phyloP scores from a whole-genome alignment of 1,140 invertebrate species.

The Hetaerina americana region DNA sequence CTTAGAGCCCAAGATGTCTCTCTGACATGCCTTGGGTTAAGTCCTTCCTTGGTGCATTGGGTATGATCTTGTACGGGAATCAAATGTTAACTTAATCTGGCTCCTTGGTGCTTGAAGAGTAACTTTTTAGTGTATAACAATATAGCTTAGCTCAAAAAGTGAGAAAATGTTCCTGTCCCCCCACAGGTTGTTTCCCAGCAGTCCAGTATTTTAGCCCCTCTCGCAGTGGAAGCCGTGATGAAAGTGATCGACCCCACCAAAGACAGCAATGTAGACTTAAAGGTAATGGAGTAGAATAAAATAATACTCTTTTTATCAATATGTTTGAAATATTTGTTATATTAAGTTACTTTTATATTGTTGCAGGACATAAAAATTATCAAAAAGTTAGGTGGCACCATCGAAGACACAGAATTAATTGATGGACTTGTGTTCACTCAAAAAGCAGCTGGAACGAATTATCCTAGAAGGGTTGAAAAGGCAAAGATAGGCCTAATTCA shows the following conservation, averaged over 20 bases:
- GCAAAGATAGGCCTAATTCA: slow-evolving; percentile 98
- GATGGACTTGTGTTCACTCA: slow-evolving; percentile 91
- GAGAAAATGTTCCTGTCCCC: no score
- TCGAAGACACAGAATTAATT: slow-evolving; percentile 94
- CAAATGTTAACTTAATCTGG: no score
- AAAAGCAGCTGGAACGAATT: slow-evolving; percentile 76
- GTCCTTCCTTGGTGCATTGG: no score
- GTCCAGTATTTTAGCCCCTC: slow-evolving; percentile 82
- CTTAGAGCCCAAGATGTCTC: no score
- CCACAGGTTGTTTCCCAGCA: slow-evolving; percentile 88
- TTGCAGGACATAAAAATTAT: slow-evolving; percentile 83
- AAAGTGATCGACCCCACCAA: slow-evolving; percentile 60
- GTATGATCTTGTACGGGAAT: no score
- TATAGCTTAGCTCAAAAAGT: no score
- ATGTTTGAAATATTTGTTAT: neutral
- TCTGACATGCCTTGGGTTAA: no score
- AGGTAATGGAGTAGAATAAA: no score
- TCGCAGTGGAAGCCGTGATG: slow-evolving; percentile 94
- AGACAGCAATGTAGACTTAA: slow-evolving; percentile 53
- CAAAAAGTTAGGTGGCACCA: slow-evolving; percentile 90
- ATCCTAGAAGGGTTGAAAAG: slow-evolving; percentile 88
- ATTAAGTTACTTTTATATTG: slow-evolving; percentile 5
- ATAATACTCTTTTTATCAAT: slow-evolving; percentile 3
- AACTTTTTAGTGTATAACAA: no score
- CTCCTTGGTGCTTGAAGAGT: no score